A percentile compares a stretch with the other conserved stretches of the same genome.
Evolutionary conservation across 2,888 invertebrate species (phyloP).

Genomic region (Tanaodytes sp.): DNA sequence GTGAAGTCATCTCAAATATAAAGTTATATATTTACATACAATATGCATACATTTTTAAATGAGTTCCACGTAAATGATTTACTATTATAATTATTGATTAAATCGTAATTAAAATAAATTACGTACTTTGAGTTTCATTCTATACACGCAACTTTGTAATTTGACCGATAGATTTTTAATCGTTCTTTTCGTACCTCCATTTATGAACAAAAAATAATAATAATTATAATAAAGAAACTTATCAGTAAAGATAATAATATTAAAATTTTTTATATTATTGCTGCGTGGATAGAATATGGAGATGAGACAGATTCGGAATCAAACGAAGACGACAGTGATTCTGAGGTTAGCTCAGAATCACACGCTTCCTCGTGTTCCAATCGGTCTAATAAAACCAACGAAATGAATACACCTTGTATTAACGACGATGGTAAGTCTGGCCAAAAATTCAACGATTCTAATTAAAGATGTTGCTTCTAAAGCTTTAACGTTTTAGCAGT

Average conservation of each 20-base stretch:
- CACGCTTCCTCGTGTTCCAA: constrained; percentile 70
- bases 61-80: too few relatives aligned
- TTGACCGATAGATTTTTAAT: neutral
- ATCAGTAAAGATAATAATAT: constrained; percentile 28
- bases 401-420: constrained; percentile 70
- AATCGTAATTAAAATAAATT: too few relatives aligned
- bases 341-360: constrained; percentile 75
- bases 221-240: too few relatives aligned
- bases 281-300: constrained; percentile 72
- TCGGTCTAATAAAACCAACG: constrained; percentile 70
- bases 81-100: too few relatives aligned
- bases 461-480: constrained; percentile 44
- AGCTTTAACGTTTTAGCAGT: constrained; percentile 41
- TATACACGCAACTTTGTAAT: constrained; percentile 43
- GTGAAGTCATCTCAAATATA: too few relatives aligned
- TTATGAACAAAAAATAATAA: too few relatives aligned
- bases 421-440: constrained; percentile 74
- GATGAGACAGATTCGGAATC: constrained; percentile 75
- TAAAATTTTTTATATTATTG: constrained; percentile 62
- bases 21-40: too few relatives aligned
- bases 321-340: constrained; percentile 73
- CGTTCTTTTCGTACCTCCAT: too few relatives aligned
- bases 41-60: neutral
- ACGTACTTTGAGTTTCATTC: constrained; percentile 25
- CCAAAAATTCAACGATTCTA: constrained; percentile 44